These are phyloP conservation scores for Chaetura pelagica DNA, from an alignment of 2,113 vertebrate species.

Conservation along the genomic window DNA sequence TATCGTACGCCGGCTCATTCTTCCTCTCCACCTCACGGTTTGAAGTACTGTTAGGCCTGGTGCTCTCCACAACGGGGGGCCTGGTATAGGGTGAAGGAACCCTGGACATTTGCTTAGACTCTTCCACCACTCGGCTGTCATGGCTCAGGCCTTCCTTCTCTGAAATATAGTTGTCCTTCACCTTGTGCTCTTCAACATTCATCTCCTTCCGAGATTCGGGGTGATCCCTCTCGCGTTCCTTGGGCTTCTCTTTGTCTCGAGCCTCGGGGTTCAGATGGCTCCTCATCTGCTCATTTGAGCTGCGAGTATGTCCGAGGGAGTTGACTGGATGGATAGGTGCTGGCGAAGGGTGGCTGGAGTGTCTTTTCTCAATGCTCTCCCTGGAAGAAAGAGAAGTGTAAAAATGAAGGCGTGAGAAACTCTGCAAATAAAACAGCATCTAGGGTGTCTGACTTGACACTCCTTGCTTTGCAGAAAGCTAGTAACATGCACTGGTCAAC, in stretches of 20 bases:
- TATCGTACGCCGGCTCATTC: constrained; percentile 83
- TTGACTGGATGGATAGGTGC: constrained; percentile 85
- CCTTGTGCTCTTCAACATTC: constrained; percentile 89
- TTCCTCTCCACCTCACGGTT: constrained; percentile 90
- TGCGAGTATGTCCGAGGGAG: constrained; percentile 85
- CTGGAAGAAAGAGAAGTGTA: constrained; percentile 69
- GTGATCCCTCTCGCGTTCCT: constrained; percentile 86
- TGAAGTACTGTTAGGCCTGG: constrained; percentile 84
- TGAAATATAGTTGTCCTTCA: constrained; percentile 86
- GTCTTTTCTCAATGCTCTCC: constrained; percentile 92
- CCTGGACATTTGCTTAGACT: constrained; percentile 87
- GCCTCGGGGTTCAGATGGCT: constrained; percentile 81
- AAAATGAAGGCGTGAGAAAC: constrained; percentile 18
- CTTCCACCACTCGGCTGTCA: constrained; percentile 81
- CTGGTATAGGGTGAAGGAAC: constrained; percentile 88
- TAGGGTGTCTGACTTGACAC: background rate
- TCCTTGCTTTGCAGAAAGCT: background rate
- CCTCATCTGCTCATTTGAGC: constrained; percentile 84
- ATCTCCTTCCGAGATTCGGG: constrained; percentile 89
- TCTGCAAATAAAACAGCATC: background rate
- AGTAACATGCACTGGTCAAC: background rate
- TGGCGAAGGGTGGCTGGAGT: constrained; percentile 90
- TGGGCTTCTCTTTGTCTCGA: constrained; percentile 91
- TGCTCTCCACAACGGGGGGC: constrained; percentile 69
- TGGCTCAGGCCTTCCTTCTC: constrained; percentile 88